phyloP scores from a whole-genome alignment of 2,888 invertebrate genomes.

The Polylopha cassiicola region DNA sequence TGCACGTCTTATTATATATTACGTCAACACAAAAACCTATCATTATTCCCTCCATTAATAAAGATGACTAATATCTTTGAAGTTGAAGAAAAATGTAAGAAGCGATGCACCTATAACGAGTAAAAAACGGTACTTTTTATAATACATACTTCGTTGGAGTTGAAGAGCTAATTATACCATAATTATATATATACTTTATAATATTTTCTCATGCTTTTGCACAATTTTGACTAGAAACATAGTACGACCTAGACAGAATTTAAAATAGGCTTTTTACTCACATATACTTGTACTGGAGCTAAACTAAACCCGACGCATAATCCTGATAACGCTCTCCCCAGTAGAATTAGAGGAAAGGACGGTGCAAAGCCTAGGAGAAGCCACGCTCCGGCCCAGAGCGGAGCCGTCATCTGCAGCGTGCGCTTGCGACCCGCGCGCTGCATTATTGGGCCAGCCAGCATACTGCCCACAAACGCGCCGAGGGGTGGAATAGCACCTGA shows the following conservation, averaged over 20 bases:
- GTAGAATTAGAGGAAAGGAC: conserved; percentile 59
- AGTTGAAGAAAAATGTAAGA: no score
- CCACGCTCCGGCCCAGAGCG: conserved; percentile 75
- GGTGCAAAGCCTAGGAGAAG: conserved; percentile 71
- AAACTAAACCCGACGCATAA: conserved; percentile 77
- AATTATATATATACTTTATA: no score
- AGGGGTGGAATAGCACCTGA: conserved; percentile 75
- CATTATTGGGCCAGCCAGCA: conserved; percentile 73
- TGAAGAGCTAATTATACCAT: no score
- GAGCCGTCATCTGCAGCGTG: conserved; percentile 68
- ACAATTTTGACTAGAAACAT: no score
- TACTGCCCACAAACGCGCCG: conserved; percentile 76
- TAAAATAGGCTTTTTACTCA: conserved; percentile 51
- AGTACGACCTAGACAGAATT: neutral
- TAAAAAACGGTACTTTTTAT: no score
- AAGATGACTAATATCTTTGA: no score
- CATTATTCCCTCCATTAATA: no score
- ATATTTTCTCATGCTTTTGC: no score
- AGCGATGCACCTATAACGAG: no score
- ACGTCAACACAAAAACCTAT: no score
- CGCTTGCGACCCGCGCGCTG: conserved; percentile 73
- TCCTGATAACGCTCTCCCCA: conserved; percentile 77
- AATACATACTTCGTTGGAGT: no score
- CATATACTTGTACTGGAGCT: conserved; percentile 81
- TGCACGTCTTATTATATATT: no score